phyloP scores from a whole-genome alignment of 2,797 vertebrate genomes.

The Helarctos malayanus region DNA sequence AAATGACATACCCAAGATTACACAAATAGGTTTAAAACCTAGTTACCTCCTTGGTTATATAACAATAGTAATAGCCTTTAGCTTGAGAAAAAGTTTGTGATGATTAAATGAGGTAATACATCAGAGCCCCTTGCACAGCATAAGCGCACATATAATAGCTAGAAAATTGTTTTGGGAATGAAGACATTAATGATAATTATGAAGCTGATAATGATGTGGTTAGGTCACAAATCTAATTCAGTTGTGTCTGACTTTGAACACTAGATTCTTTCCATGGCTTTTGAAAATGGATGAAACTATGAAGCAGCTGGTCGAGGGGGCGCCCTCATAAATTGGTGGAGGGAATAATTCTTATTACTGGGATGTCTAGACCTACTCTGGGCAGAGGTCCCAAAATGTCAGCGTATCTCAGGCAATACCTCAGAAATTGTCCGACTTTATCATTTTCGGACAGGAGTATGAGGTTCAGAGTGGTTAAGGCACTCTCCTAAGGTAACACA shows the following conservation, averaged over 20 bases:
- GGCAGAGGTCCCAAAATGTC: not conserved
- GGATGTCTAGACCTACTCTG: not conserved
- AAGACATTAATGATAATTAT: not conserved
- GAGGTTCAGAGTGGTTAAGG: not conserved
- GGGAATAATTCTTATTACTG: not conserved
- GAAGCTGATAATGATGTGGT: not conserved
- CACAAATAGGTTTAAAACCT: not conserved
- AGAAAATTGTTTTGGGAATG: not conserved
- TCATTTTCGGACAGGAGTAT: not conserved
- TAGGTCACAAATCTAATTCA: not conserved
- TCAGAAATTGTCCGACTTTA: not conserved
- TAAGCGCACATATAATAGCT: not conserved
- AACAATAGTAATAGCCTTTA: not conserved
- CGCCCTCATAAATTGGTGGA: not conserved
- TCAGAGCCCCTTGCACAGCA: not conserved
- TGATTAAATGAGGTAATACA: not conserved
- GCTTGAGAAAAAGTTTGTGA: not conserved
- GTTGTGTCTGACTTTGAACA: not conserved
- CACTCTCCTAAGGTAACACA: not conserved
- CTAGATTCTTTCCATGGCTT: not conserved
- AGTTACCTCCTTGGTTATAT: not conserved
- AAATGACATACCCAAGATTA: not conserved
- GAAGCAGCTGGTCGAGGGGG: not conserved
- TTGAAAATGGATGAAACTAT: slow-evolving; percentile 10
- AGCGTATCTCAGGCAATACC: not conserved